Conservation (phyloP, 2,888 invertebrate species). For the Drosophila mimica region DNA sequence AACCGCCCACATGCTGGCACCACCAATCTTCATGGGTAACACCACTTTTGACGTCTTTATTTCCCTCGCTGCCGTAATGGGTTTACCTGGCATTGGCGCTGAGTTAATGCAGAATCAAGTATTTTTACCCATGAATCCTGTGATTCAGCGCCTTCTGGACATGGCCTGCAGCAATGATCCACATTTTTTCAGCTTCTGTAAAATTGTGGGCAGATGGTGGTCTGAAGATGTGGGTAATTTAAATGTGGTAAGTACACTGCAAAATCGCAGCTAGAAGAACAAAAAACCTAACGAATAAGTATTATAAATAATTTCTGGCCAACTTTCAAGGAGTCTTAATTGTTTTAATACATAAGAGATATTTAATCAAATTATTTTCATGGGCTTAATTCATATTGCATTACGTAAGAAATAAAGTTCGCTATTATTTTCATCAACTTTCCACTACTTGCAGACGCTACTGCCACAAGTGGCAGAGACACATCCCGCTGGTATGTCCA, state of each 20-base stretch:
- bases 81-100: constrained; percentile 61
- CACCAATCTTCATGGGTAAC: constrained; percentile 88
- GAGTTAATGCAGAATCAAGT: constrained; percentile 85
- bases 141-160: constrained; percentile 70
- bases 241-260: constrained; percentile 58
- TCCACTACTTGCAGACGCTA: constrained; percentile 56
- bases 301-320: background rate
- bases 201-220: constrained; percentile 65
- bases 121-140: constrained; percentile 84
- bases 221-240: constrained; percentile 55
- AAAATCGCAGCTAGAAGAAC: background rate
- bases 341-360: background rate
- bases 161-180: constrained; percentile 71
- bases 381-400: background rate
- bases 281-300: background rate
- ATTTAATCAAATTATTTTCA: background rate
- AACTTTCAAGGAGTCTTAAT: background rate
- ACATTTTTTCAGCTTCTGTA: constrained; percentile 61
- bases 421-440: background rate
- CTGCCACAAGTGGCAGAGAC: constrained; percentile 75
- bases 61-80: constrained; percentile 82
- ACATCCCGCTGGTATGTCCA: constrained; percentile 80
- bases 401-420: background rate
- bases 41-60: constrained; percentile 85
- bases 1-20: constrained; percentile 87